These are phyloP conservation scores for Enteromius paludinosus DNA, from an alignment of 2,797 vertebrate genomes.

Conservation along the genomic window DNA sequence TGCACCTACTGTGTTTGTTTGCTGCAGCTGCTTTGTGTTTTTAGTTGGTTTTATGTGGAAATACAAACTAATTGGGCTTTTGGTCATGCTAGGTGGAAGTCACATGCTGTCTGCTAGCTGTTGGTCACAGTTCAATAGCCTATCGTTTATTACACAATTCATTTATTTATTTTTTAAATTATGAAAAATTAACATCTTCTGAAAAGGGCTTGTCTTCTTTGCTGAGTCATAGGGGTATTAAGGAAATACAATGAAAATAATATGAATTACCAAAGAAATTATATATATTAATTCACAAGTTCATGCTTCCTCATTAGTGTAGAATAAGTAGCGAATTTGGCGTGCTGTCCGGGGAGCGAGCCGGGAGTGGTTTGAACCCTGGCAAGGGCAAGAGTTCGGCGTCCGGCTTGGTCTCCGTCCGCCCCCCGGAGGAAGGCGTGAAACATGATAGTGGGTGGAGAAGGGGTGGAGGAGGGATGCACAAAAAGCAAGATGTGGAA, in stretches of 20 bases:
- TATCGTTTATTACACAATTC: not conserved
- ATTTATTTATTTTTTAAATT: not conserved
- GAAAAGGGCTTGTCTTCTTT: not conserved
- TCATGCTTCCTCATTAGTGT: too few relatives aligned
- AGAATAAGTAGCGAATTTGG: too few relatives aligned
- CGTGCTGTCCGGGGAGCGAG: too few relatives aligned
- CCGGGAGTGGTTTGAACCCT: too few relatives aligned
- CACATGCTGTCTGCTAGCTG: not conserved
- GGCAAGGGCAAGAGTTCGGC: too few relatives aligned
- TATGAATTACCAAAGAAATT: not conserved
- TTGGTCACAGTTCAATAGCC: not conserved
- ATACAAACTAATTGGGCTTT: slow-evolving; percentile 10
- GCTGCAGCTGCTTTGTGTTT: slow-evolving; percentile 21
- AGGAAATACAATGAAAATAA: not conserved
- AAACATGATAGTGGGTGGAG: too few relatives aligned
- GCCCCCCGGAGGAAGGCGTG: too few relatives aligned
- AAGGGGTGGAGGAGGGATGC: too few relatives aligned
- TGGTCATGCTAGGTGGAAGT: not conserved
- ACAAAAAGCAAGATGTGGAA: too few relatives aligned
- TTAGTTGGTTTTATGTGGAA: slow-evolving; percentile 28
- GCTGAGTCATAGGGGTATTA: not conserved
- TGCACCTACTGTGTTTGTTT: slow-evolving; percentile 14
- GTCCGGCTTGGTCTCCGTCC: too few relatives aligned
- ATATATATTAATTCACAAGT: too few relatives aligned
- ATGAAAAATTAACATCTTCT: not conserved